Conservation (phyloP, 2,888 invertebrate genomes). For the Chaetoderma sp. region DNA sequence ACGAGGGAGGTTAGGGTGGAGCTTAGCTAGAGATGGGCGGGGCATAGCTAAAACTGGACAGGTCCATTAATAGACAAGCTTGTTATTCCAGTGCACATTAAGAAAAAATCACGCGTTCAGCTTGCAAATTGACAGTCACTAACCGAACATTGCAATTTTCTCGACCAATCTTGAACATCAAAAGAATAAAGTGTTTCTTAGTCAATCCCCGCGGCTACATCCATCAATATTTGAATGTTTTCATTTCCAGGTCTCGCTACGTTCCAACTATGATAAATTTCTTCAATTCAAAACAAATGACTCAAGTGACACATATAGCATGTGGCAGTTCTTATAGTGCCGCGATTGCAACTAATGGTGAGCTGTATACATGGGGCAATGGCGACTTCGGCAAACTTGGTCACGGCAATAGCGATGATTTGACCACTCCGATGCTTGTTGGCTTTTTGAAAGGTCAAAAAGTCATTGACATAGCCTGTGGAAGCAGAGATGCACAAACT, state of each 20-base stretch:
- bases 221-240: not conserved
- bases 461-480: conserved; percentile 79
- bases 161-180: not conserved
- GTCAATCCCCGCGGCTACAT: not conserved
- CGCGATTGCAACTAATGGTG: conserved; percentile 87
- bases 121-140: too few species aligned
- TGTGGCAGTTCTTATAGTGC: conserved; percentile 96
- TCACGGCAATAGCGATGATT: conserved; percentile 94
- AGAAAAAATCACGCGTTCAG: too few species aligned
- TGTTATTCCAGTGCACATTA: too few species aligned
- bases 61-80: too few species aligned
- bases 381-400: conserved; percentile 93
- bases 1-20: too few species aligned
- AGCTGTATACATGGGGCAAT: conserved; percentile 96
- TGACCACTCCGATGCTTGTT: conserved; percentile 88
- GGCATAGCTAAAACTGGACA: too few species aligned
- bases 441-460: conserved; percentile 62
- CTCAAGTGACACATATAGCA: conserved; percentile 84
- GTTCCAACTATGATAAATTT: conserved; percentile 90
- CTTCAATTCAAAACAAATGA: conserved; percentile 85
- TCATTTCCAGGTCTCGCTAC: conserved; percentile 74
- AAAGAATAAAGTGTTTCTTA: not conserved
- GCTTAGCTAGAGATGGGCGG: too few species aligned
- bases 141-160: not conserved
- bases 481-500: conserved; percentile 95